phyloP scores from a whole-genome alignment of 2,888 invertebrate species.

The Habrosyne pyritoides region DNA sequence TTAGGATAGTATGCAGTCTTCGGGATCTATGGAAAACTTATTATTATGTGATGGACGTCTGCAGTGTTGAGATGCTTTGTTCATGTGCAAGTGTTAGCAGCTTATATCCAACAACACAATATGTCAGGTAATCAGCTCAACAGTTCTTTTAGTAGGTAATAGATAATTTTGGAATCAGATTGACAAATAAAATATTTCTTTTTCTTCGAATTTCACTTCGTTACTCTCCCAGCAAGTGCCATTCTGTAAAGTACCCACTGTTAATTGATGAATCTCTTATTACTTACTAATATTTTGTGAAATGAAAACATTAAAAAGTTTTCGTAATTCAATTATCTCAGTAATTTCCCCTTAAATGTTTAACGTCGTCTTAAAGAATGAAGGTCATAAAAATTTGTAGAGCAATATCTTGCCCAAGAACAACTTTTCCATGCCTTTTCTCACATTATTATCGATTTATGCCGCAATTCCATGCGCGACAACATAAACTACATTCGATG shows the following conservation, averaged over 20 bases:
- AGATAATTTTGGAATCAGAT: too few species aligned
- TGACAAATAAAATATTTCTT: too few species aligned
- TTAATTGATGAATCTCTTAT: not conserved
- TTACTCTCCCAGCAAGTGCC: not conserved
- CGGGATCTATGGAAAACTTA: too few species aligned
- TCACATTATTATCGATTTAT: slow-evolving; percentile 14
- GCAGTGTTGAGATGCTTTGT: too few species aligned
- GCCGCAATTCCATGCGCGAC: slow-evolving; percentile 29
- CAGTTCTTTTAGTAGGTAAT: too few species aligned
- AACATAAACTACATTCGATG: slow-evolving; percentile 45
- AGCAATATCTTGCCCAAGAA: slow-evolving; percentile 23
- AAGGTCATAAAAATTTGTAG: slow-evolving; percentile 28
- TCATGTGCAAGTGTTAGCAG: too few species aligned
- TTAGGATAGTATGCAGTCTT: too few species aligned
- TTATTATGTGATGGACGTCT: too few species aligned
- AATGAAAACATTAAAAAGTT: not conserved
- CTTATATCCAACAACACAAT: too few species aligned
- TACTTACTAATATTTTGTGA: not conserved
- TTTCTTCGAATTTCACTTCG: too few species aligned
- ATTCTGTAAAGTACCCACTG: not conserved
- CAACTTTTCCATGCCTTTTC: slow-evolving; percentile 35
- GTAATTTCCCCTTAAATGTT: slow-evolving; percentile 23
- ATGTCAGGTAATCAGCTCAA: too few species aligned
- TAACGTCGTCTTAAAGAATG: slow-evolving; percentile 33
- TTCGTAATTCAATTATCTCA: not conserved